Evolutionary conservation across 1,140 invertebrate genomes (phyloP), one percentile per base, ranked within the genome.

Genomic region (Pygmarrhopalites habei): DNA sequence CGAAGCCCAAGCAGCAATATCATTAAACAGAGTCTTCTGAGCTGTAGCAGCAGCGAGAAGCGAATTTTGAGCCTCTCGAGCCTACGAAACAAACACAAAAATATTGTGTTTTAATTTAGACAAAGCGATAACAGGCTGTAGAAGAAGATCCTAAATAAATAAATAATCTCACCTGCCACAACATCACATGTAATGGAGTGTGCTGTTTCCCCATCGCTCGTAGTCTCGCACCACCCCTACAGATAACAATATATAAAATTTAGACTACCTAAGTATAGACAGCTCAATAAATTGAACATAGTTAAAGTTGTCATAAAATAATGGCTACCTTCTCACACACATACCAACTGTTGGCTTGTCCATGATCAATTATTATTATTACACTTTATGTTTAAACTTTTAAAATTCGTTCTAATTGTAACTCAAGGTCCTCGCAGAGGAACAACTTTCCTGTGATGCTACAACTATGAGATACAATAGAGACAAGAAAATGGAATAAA

Each of bases 141-240:
- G n/a, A n/a, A n/a, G n/a, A n/a, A n/a, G n/a, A n/a, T n/a, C n/a
- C n/a, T n/a, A n/a, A n/a, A n/a, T n/a, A n/a, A n/a, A n/a, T n/a
- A n/a, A n/a, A n/a, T n/a, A n/a, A n/a, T n/a, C n/a, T n/a, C n/a
- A n/a, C n/a, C n/a, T n/a, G 79, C 21, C 79, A 81, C 56, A 82
- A 75, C 19, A 82, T 74, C 61, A 82, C 76, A 64, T 80, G 79
- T 1, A 82, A 73, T 60, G 80, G 77, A 58, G 72, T 69, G 71
- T 82, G 79, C 2, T 79, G 77, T 67, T 75, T 76, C 53, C 78
- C 75, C 23, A 81, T 70, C 3, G 79, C 77, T 65, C 78, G 74
- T 57, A 82, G 69, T 64, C 77, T 75, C n/a, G 80, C 77, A 65
- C 80, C 77, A 66, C 80, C 78, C 74, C 81, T 82, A 65, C 52